Percentiles rank a stretch among this genome's conserved stretches.
Evolutionary conservation across 2,113 vertebrate genomes (phyloP).

Genomic region (Miniopterus natalensis): DNA sequence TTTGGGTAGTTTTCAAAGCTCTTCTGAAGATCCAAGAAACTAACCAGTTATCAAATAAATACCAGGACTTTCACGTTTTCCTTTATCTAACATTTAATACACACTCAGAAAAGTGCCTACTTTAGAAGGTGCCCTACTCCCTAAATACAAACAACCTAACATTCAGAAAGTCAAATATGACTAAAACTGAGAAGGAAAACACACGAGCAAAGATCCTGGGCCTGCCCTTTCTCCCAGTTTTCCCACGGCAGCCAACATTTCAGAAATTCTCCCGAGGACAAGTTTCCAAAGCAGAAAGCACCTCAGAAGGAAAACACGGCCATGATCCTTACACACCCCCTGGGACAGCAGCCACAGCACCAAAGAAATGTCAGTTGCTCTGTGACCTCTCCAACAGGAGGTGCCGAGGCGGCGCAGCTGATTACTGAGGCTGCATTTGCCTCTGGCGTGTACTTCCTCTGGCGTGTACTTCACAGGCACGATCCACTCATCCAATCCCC

Average conservation of each 20-base stretch:
- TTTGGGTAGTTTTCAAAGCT: not conserved
- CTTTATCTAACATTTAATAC: not conserved
- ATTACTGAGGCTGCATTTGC: not conserved
- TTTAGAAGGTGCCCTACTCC: conserved; percentile 27
- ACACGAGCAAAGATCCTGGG: not conserved
- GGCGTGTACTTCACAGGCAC: not conserved
- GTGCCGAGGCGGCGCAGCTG: too few relatives aligned
- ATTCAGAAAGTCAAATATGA: not conserved
- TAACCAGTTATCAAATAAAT: not conserved
- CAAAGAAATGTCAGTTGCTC: not conserved
- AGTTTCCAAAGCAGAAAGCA: not conserved
- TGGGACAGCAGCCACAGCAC: not conserved
- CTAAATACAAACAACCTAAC: not conserved
- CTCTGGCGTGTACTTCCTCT: too few relatives aligned
- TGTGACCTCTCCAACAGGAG: not conserved
- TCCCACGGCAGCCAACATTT: conserved; percentile 6
- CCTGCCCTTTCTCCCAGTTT: not conserved
- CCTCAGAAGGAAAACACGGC: not conserved
- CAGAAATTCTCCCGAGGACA: not conserved
- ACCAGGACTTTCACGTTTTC: not conserved
- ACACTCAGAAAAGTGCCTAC: not conserved
- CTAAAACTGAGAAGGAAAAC: not conserved
- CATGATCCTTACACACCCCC: not conserved
- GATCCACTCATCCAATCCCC: not conserved
- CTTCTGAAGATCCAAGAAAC: conserved; percentile 15